These are phyloP conservation scores for Aramus guarauna DNA, from an alignment of 2,113 vertebrate species.

Conservation along the genomic window DNA sequence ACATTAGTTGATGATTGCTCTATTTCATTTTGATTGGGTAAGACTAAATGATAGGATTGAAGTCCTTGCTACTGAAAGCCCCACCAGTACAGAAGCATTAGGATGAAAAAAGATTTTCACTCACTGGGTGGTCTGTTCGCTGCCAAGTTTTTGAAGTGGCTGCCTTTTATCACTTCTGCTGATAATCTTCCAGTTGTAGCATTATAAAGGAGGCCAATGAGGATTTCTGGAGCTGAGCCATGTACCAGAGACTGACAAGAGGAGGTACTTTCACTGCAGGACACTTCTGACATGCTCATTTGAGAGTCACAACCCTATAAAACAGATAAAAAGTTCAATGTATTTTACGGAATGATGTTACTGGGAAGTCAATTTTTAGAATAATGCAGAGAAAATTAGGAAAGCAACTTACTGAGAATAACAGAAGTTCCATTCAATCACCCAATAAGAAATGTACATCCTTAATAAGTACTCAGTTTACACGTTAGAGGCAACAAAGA, in stretches of 20 bases:
- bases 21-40: conserved; percentile 62
- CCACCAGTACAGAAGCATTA: conserved; percentile 61
- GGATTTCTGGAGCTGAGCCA: conserved; percentile 90
- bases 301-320: conserved; percentile 92
- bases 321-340: conserved; percentile 24
- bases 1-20: conserved; percentile 71
- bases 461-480: background rate
- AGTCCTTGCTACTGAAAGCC: conserved; percentile 18
- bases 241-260: conserved; percentile 93
- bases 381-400: background rate
- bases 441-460: background rate
- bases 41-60: conserved; percentile 67
- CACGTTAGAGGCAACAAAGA: background rate
- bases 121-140: conserved; percentile 98
- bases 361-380: background rate
- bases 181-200: conserved; percentile 96
- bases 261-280: conserved; percentile 90
- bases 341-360: background rate
- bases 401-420: background rate
- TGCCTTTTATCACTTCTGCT: conserved; percentile 98
- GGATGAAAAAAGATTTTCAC: conserved; percentile 74
- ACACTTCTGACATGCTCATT: conserved; percentile 90
- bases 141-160: conserved; percentile 97
- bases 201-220: conserved; percentile 94
- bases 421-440: background rate